Evolutionary conservation across 2,113 vertebrate species (phyloP), one percentile per base, ranked within the genome.

Genomic region (Callionymus lyra): DNA sequence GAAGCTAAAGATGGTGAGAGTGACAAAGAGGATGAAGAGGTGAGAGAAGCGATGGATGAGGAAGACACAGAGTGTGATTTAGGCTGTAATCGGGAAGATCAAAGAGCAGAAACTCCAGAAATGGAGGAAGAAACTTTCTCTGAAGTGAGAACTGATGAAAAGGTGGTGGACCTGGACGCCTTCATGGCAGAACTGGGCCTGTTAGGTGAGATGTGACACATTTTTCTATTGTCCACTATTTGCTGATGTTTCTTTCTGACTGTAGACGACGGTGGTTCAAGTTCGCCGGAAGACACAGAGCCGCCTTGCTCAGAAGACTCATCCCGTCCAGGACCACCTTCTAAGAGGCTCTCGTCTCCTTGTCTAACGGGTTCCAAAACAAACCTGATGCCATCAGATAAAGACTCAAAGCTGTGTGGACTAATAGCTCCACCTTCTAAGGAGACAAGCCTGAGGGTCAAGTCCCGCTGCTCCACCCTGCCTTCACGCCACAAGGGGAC

Each of bases 381-480:
- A 53, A 45, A 62, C 6, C 21, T 60, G 16, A 47, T 61, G 37
- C 6, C 47, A 16, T 42, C 58, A 38, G 53, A 61, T 31, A 36
- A 5, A 16, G 55, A 66, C 36, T 38, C 52, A 2, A 27, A 6
- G 52, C 57, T 46, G 21, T 72, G 67, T 34, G 50, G 63, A 1
- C 53, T 75, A 9, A 73, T 74, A 31, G 77, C 57, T 44, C 72
- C 72, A 44, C 75, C 73, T 37, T 67, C 65, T 41, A 56, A 37
- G 42, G 74, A 77, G 15, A 34, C 19, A 37, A 56, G 45, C 37
- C 40, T 63, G 12, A 83, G 59, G 32, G 43, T 48, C 8, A 79
- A 79, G 59, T 49, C 57, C 41, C 83, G 82, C 34, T 83, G 82
- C 58, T 84, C 61, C 62, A 85, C 84, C 51, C 76, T 86, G 73